Conservation (phyloP, 2,113 vertebrate species). For the Pao palembangensis region DNA sequence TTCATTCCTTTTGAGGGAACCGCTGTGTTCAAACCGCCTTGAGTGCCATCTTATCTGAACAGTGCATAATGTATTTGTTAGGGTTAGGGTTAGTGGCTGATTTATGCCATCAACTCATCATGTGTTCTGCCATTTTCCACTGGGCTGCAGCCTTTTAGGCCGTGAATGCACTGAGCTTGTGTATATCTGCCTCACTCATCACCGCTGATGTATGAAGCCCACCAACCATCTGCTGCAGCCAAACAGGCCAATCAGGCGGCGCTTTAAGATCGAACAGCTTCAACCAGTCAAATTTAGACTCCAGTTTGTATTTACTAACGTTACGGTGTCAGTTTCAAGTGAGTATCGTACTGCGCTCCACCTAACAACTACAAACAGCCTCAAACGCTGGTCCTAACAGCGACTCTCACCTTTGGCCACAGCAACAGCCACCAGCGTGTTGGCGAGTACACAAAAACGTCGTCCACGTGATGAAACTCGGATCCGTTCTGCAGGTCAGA, state of each 20-base stretch:
- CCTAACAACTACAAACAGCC: no score
- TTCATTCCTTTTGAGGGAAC: conserved; percentile 49
- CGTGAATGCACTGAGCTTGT: conserved; percentile 54
- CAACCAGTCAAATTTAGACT: no score
- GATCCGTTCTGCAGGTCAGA: no score
- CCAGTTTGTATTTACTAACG: no score
- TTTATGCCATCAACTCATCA: conserved; percentile 56
- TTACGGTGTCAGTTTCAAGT: no score
- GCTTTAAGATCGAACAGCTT: no score
- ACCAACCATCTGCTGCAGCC: no score
- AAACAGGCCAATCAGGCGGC: no score
- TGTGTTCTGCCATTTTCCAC: conserved; percentile 36
- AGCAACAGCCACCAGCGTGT: not conserved
- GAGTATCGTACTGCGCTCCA: no score
- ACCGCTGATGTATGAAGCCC: no score
- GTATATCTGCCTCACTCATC: conserved; percentile 35
- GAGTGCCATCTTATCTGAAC: conserved; percentile 54
- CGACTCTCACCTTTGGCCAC: not conserved
- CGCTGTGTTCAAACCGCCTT: conserved; percentile 55
- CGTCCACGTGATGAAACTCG: not conserved
- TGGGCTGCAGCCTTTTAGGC: conserved; percentile 53
- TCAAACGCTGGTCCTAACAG: no score
- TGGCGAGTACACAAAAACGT: conserved; percentile 11
- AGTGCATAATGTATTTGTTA: conserved; percentile 57
- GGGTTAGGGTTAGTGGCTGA: conserved; percentile 44